Evolutionary conservation across 1,140 invertebrate species (phyloP), one percentile per base, ranked within the genome.

Genomic region (Heliconius nattereri): DNA sequence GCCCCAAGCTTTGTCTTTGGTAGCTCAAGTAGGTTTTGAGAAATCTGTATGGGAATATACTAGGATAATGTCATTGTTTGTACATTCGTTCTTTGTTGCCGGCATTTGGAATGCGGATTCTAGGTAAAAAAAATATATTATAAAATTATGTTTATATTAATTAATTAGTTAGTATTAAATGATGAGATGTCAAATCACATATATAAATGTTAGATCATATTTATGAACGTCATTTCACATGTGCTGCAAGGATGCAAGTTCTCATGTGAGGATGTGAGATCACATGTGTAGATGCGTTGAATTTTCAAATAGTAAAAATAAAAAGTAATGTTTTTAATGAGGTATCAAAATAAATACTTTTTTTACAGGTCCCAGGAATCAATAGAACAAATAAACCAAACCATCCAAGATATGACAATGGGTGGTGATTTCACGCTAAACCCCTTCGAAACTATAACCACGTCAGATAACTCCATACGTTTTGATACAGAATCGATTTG

Each of bases 1-100:
- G 0, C 88, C 90, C 0, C 92, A 94, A 85, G 89, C 92, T 0
- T 73, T 95, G 32, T 93, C 92, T 0, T 76, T 95, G 16, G 88
- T 94, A 0, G 93, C 92, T 7, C 94, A 95, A 83, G 91, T 95
- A 0, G 94, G 92, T 0, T 83, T 90, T 0, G 90, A 92, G 80
- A 95, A 95, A 81, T 92, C 89, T 5, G 92, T 92, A 84, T 95
- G 93, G 94, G 94, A 95, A 35, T 95, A 94, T 73, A 95, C 93
- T 0, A 85, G 87, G 23, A 80, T 95, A 1, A 94, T 95, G 87
- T 89, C 94, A 3, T 81, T 95, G 23, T 76, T 95, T 23, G 93
- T 94, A 75, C 93, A 92, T 86, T 93, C 94, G 0, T 93, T 94
- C 78, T 92, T 89, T 40, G 91, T 94, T 13, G 90, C 92, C 77